These are phyloP conservation scores for Probosciger aterrimus DNA, from an alignment of 2,113 vertebrate genomes.

Conservation along the genomic window DNA sequence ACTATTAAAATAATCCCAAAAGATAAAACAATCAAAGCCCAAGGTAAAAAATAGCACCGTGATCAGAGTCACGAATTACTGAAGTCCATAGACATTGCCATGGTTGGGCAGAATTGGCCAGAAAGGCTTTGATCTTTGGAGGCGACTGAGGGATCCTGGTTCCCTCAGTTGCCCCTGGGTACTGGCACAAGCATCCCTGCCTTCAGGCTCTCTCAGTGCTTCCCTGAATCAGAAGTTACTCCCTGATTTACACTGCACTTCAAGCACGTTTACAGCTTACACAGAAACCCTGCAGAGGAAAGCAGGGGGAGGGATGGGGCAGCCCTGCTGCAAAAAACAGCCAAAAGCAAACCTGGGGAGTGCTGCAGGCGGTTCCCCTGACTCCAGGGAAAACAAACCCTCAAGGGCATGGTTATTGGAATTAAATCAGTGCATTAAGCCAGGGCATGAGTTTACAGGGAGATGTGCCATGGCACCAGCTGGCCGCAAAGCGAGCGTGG, in stretches of 20 bases:
- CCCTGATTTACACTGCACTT: neutral
- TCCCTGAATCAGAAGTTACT: neutral
- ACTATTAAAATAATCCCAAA: neutral
- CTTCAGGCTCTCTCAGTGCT: neutral
- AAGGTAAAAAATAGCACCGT: neutral
- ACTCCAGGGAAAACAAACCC: neutral
- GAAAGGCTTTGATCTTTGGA: neutral
- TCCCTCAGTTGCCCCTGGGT: neutral
- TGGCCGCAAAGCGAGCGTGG: neutral
- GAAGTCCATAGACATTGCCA: neutral
- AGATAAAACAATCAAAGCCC: neutral
- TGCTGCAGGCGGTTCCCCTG: neutral
- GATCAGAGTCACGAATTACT: neutral
- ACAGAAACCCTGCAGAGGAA: neutral
- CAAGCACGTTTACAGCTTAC: neutral
- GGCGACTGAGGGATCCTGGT: neutral
- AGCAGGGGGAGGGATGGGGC: neutral
- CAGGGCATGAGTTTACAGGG: neutral
- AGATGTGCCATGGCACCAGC: neutral
- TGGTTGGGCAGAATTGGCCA: neutral
- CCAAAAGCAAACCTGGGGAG: neutral
- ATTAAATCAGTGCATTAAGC: neutral
- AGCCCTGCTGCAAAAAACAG: neutral
- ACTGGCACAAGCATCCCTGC: fast-evolving
- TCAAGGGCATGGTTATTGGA: neutral